Base-by-base conservation (phyloP, 1,140 invertebrate species). In the Tetramorium alpestre region DNA sequence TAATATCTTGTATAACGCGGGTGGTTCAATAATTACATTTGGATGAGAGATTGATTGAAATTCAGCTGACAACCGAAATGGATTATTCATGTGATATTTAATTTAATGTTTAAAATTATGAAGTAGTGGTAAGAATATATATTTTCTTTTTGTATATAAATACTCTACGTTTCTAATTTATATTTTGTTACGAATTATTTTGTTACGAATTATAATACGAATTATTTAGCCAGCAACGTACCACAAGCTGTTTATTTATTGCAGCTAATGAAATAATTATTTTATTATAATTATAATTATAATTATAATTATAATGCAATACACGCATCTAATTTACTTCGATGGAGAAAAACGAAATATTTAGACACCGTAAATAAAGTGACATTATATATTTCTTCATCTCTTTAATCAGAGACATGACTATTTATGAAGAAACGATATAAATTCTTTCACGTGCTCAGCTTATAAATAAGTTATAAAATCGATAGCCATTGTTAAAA, bases 11-110 rank as follows among this genome's bases (percentile, higher is more conserved):
- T 33, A n/a, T 22, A 67, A 67, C n/a, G 8, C n/a, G 38, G n/a
- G 41, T 22, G 4, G 5, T 67, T 67, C n/a, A 11, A 44, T 67
- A 44, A 67, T 67, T 38, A 67, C 38, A 67, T 22, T 67, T 44
- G 11, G 38, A 67, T 67, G 64, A 22, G n/a, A 62, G 28, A 33
- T 18, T 16, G 60, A 67, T 67, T 67, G 38, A 67, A 65, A 67
- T n/a, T 64, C 4, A 33, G 3, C 10, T 22, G n/a, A 41, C 11
- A 67, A 13, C 5, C 38, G 38, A 41, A 38, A 67, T 67, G n/a
- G 10, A 41, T 13, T 41, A 65, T n/a, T 67, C 16, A 4, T 11
- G 18, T 65, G 38, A 65, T 62, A 28, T 5, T 38, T 65, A 22
- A 56, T n/a, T 65, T 22, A 18, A 5, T 41, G 5, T 41, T 41